These are phyloP conservation scores for Ectropis grisescens DNA, from an alignment of 1,140 invertebrate species.

Conservation along the genomic window DNA sequence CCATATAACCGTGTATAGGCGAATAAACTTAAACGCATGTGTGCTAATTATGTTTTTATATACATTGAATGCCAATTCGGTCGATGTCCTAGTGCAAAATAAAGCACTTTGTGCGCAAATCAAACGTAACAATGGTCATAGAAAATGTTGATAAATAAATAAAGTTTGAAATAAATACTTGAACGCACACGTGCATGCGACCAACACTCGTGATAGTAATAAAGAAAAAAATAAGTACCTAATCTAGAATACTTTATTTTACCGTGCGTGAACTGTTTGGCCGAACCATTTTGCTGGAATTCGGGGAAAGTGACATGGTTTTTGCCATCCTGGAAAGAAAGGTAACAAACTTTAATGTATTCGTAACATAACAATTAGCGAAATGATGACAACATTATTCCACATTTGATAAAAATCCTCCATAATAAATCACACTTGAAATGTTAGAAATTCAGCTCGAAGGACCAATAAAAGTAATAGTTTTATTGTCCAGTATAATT, in stretches of 20 bases:
- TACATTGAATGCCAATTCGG: too few species aligned
- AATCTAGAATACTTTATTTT: slow-evolving; percentile 75
- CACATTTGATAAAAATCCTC: too few species aligned
- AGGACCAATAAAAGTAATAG: too few species aligned
- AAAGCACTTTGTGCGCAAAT: slow-evolving; percentile 31
- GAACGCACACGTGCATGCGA: slow-evolving; percentile 66
- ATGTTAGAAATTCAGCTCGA: too few species aligned
- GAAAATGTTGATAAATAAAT: slow-evolving; percentile 19
- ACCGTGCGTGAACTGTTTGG: slow-evolving; percentile 89
- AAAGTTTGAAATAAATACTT: slow-evolving; percentile 34
- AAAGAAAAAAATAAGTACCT: slow-evolving; percentile 68
- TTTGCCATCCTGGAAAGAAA: slow-evolving; percentile 80
- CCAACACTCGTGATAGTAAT: slow-evolving; percentile 62
- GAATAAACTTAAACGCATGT: too few species aligned
- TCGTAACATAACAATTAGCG: too few species aligned
- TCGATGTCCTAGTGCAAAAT: slow-evolving; percentile 12
- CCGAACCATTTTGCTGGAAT: slow-evolving; percentile 88
- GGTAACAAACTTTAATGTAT: too few species aligned
- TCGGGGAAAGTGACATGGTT: slow-evolving; percentile 90
- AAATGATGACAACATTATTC: too few species aligned
- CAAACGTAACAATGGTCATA: slow-evolving; percentile 14
- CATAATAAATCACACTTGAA: too few species aligned
- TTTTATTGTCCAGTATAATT: too few species aligned
- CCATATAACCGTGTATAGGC: too few species aligned
- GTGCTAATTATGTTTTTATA: too few species aligned